Evolutionary conservation across 2,888 invertebrate genomes (phyloP).

Genomic region (Meiosimyza platycephala): DNA sequence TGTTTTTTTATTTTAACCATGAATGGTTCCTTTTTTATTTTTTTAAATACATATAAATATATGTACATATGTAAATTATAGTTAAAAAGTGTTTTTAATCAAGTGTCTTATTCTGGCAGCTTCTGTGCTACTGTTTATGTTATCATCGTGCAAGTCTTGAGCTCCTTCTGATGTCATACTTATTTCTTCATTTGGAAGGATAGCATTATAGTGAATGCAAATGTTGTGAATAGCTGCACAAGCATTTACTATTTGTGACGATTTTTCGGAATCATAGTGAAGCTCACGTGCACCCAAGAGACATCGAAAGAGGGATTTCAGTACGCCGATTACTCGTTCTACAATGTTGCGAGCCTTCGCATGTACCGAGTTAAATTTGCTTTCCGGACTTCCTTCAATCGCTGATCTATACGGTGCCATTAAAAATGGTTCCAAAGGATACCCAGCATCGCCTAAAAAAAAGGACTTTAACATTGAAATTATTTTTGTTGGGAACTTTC

Average conservation of each 20-base stretch:
- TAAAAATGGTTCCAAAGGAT: conserved; percentile 36
- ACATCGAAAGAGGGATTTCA: conserved; percentile 36
- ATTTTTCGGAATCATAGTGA: conserved; percentile 34
- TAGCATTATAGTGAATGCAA: too few species aligned
- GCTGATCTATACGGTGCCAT: conserved; percentile 33
- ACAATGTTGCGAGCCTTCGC: conserved; percentile 27
- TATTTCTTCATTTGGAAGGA: too few species aligned
- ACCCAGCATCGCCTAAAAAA: conserved; percentile 39
- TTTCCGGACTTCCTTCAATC: conserved; percentile 1
- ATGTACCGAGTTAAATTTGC: conserved; percentile 31
- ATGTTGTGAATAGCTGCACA: too few species aligned
- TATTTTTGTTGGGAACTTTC: background rate
- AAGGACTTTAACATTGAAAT: background rate
- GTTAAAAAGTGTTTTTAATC: too few species aligned
- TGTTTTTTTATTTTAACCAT: too few species aligned
- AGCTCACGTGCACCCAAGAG: conserved; percentile 28
- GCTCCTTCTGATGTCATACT: too few species aligned
- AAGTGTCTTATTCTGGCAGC: too few species aligned
- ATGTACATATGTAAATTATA: too few species aligned
- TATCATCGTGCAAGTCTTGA: too few species aligned
- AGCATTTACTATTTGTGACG: conserved; percentile 34
- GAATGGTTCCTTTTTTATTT: too few species aligned
- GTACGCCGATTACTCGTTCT: conserved; percentile 32
- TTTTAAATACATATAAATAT: too few species aligned
- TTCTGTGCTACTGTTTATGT: too few species aligned